Base-by-base conservation (phyloP, 2,797 vertebrate genomes). In the Benthosema pterotum region DNA sequence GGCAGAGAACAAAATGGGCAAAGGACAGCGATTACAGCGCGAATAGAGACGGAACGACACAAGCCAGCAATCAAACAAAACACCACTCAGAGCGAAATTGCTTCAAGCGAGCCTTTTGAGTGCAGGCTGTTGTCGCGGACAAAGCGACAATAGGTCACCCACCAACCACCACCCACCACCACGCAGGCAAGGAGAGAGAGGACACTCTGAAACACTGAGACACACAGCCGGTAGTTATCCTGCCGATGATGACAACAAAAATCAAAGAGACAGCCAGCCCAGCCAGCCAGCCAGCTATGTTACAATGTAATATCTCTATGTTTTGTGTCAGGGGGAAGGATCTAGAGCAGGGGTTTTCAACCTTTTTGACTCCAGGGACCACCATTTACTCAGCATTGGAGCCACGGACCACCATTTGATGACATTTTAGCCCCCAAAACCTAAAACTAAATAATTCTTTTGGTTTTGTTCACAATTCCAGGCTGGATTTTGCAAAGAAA, bases 231-330 rank as follows among this genome's bases (percentile, higher is more conserved):
- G 28, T 18, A 49, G 56, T 38, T 63, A 61, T 49, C 15, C 14
- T 38, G 11, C 32, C 32, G 32, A 9, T 38, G 32, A 32, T 8
- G 28, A 38, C 1, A 38, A 7, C 32, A 38, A 38, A 38, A 1
- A 60, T 22, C 18, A 45, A 38, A 53, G 59, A 56, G 72, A 6
- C 42, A 60, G 75, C 43, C 53, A 6, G 81, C 17, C 64, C 67
- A 61, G 60, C 45, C 70, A 61, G 60, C 45, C 70, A 60, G 67
- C 71, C 72, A 63, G 42, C 45, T 80, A 15, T 60, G 73, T 72
- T 47, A 32, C 69, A 62, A 61, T 79, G 77, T 83, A 75, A 81
- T 83, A 80, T 64, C 71, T 77, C 3, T 68, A 12, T 75, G 78
- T 79, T 78, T 63, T 65, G 48, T 3, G 58, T 83, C 66, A n/a